Percentiles rank a stretch among this genome's conserved stretches.
Evolutionary conservation across 2,797 vertebrate genomes (phyloP).

Genomic region (Triplophysa yarkandensis): DNA sequence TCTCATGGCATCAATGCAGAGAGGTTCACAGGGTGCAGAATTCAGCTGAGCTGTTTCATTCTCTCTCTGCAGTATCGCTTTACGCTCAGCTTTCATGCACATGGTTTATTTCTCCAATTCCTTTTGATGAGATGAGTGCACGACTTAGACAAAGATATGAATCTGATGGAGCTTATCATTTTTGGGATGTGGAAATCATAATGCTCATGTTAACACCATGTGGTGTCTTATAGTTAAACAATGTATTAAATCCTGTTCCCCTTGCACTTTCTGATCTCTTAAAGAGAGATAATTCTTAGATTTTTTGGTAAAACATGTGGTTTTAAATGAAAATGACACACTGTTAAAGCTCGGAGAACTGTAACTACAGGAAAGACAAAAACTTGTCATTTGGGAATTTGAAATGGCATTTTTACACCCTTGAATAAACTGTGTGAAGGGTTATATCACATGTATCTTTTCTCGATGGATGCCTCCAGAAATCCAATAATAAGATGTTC

Average conservation of each 20-base stretch:
- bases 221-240: too few relatives aligned
- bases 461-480: neutral
- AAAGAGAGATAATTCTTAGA: too few relatives aligned
- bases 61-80: constrained; percentile 34
- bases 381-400: too few relatives aligned
- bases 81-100: constrained; percentile 21
- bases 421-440: neutral
- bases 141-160: neutral
- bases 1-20: constrained; percentile 7
- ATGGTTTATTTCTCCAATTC: neutral
- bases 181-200: neutral
- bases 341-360: neutral
- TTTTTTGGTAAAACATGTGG: too few relatives aligned
- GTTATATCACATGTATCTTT: neutral
- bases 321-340: too few relatives aligned
- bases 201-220: too few relatives aligned
- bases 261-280: too few relatives aligned
- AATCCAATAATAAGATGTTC: neutral
- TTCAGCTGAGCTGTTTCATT: constrained; percentile 51
- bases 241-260: too few relatives aligned
- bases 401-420: neutral
- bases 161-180: too few relatives aligned
- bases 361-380: neutral
- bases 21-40: constrained; percentile 39
- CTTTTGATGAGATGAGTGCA: constrained; percentile 25